Evolutionary conservation across 1,140 invertebrate species (phyloP).

Genomic region (Magallana ariakensis): DNA sequence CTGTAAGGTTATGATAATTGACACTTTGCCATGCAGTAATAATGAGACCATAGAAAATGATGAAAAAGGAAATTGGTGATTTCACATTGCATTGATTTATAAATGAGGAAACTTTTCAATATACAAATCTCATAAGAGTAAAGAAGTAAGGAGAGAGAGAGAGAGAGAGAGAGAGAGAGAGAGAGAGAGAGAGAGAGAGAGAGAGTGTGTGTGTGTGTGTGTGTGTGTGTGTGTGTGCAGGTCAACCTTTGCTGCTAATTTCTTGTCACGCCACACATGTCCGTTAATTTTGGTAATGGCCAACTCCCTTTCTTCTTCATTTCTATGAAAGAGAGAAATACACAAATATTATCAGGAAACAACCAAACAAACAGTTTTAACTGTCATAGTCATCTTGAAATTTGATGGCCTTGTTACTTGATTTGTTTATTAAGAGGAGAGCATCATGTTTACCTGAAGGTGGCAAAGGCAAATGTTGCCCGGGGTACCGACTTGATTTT

Average conservation of each 20-base stretch:
- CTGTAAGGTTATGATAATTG: slow-evolving; percentile 72
- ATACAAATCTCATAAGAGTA: too few species aligned
- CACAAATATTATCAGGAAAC: too few species aligned
- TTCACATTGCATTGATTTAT: too few species aligned
- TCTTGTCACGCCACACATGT: slow-evolving; percentile 86
- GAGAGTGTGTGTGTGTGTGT: too few species aligned
- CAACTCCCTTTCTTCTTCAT: slow-evolving; percentile 86
- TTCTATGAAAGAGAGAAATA: slow-evolving; percentile 78
- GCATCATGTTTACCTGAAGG: slow-evolving; percentile 79
- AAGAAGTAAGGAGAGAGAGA: background rate
- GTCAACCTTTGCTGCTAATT: slow-evolving; percentile 83
- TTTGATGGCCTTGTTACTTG: too few species aligned
- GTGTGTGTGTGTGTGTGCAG: too few species aligned
- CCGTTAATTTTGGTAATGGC: slow-evolving; percentile 88
- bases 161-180: slow-evolving; percentile 9
- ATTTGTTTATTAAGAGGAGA: background rate
- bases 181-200: too few species aligned
- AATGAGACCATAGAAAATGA: background rate
- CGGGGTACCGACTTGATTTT: slow-evolving; percentile 87
- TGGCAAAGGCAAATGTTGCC: slow-evolving; percentile 87
- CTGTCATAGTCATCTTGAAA: too few species aligned
- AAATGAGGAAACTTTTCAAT: too few species aligned
- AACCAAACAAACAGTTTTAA: too few species aligned
- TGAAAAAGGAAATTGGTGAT: too few species aligned
- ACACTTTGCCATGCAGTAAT: background rate